phyloP scores from a whole-genome alignment of 1,140 invertebrate genomes.

The Polypedilum pembai region DNA sequence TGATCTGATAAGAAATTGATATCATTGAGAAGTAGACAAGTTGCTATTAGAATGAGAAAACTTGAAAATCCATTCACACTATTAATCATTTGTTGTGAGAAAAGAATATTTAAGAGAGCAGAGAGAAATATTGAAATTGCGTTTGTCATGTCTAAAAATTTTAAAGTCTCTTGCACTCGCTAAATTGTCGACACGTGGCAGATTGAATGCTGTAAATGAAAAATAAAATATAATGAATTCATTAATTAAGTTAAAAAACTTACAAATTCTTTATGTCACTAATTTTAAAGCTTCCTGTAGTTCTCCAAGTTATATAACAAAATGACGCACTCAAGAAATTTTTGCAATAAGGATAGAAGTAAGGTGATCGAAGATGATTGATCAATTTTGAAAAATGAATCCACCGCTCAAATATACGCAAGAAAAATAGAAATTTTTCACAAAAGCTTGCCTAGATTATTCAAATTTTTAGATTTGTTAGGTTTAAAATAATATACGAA shows the following conservation, averaged over 20 bases:
- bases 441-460: background rate
- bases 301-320: background rate
- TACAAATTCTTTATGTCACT: background rate
- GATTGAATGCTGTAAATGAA: background rate
- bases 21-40: background rate
- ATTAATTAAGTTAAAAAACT: background rate
- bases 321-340: background rate
- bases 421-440: slow-evolving; percentile 5
- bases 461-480: background rate
- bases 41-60: background rate
- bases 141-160: background rate
- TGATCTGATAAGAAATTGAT: background rate
- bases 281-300: background rate
- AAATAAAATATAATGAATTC: background rate
- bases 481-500: background rate
- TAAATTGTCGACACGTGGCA: background rate
- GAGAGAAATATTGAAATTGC: background rate
- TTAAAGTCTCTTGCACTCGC: background rate
- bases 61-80: background rate
- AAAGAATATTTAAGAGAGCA: background rate
- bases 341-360: background rate
- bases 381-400: slow-evolving; percentile 7
- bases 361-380: background rate
- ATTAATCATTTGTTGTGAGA: background rate
- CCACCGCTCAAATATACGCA: background rate